Conservation (phyloP, 1,140 invertebrate genomes). For the Zaprionus vittiger region DNA sequence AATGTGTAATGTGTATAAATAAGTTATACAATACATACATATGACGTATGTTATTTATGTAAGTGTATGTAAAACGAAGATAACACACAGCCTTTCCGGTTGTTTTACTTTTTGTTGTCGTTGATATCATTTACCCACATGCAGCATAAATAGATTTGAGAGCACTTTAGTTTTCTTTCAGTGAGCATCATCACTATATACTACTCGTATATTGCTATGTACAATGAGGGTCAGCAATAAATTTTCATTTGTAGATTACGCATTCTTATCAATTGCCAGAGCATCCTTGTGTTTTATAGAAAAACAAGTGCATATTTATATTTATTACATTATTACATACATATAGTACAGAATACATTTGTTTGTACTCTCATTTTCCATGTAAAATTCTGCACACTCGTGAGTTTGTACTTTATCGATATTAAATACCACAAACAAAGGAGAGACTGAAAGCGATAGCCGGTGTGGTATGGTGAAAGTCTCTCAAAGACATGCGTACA, state of each 20-base stretch:
- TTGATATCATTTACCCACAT: constrained; percentile 11
- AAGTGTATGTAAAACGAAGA: constrained; percentile 6
- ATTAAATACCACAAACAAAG: background rate
- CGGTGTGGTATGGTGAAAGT: background rate
- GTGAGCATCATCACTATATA: background rate
- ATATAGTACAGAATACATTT: background rate
- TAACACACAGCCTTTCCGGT: background rate
- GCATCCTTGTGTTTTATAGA: background rate
- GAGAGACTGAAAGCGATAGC: background rate
- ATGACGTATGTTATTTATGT: background rate
- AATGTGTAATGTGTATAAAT: background rate
- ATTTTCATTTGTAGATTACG: constrained; percentile 1
- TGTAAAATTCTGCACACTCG: background rate
- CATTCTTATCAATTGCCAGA: constrained; percentile 4
- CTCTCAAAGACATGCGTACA: background rate
- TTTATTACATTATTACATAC: background rate
- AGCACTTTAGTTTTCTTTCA: background rate
- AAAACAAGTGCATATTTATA: background rate
- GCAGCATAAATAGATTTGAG: background rate
- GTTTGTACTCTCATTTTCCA: background rate
- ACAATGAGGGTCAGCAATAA: background rate
- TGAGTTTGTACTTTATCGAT: background rate
- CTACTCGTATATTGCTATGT: background rate
- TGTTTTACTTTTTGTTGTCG: background rate
- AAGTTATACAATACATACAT: background rate